Evolutionary conservation across 2,888 invertebrate genomes (phyloP).

Genomic region (Phasia obesa): DNA sequence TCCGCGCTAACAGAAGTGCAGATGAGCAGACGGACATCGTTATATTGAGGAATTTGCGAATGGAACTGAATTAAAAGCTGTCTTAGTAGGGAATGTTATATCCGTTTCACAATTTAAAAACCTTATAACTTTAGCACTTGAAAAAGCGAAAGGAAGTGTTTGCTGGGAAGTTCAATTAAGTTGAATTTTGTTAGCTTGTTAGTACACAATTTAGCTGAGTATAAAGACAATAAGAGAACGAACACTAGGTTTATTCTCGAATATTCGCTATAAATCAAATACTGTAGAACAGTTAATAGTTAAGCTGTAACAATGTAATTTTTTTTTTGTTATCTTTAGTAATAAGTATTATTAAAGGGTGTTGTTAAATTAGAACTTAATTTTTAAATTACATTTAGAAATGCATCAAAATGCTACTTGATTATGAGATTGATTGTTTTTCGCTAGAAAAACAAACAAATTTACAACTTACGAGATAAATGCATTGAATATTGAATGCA

Average conservation of each 20-base stretch:
- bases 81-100: too few relatives aligned
- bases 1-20: too few relatives aligned
- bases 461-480: too few relatives aligned
- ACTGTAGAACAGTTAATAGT: slow-evolving; percentile 25
- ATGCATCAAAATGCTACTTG: too few relatives aligned
- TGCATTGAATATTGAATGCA: too few relatives aligned
- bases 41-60: too few relatives aligned
- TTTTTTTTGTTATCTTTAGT: neutral
- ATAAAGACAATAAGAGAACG: slow-evolving; percentile 31
- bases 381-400: neutral
- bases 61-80: too few relatives aligned
- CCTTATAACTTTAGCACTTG: too few relatives aligned
- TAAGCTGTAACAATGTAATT: slow-evolving; percentile 2
- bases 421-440: neutral
- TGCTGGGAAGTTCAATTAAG: slow-evolving; percentile 24
- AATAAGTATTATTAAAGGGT: slow-evolving; percentile 11
- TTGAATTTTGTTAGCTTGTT: slow-evolving; percentile 57
- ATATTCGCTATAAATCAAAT: slow-evolving; percentile 55
- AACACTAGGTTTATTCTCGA: slow-evolving; percentile 38
- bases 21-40: too few relatives aligned
- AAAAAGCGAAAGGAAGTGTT: too few relatives aligned
- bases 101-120: too few relatives aligned
- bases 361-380: neutral
- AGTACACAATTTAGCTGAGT: slow-evolving; percentile 47
- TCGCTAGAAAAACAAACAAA: too few relatives aligned